Conservation (phyloP, 2,888 invertebrate species). For the Drosophila neutralis region DNA sequence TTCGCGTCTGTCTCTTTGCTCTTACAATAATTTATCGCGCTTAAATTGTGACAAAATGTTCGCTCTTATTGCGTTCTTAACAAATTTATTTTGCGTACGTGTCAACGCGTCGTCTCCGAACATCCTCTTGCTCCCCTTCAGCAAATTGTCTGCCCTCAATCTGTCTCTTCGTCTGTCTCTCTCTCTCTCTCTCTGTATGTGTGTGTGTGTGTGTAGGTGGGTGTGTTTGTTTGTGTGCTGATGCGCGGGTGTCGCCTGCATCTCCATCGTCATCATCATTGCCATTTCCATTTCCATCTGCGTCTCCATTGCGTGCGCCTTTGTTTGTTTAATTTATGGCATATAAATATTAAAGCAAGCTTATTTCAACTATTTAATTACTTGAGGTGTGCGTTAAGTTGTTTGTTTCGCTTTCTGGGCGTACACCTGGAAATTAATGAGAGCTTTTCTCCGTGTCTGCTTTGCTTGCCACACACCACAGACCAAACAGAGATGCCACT, state of each 20-base stretch:
- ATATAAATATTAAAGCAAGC: constrained; percentile 75
- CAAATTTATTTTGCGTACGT: constrained; percentile 79
- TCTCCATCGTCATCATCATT: constrained; percentile 7
- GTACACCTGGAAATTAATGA: constrained; percentile 31
- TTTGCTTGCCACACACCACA: constrained; percentile 12
- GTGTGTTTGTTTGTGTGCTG: constrained; percentile 6
- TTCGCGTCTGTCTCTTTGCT: constrained; percentile 25
- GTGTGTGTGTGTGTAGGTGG: constrained; percentile 1
- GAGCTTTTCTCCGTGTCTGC: constrained; percentile 8
- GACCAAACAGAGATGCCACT: not conserved
- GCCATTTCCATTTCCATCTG: constrained; percentile 8
- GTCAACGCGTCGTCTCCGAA: constrained; percentile 65
- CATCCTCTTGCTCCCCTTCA: not conserved
- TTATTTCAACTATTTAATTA: constrained; percentile 80
- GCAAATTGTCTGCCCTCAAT: constrained; percentile 19
- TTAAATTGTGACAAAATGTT: constrained; percentile 80
- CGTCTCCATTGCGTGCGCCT: constrained; percentile 30
- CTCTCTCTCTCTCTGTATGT: not conserved
- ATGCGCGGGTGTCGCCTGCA: constrained; percentile 19
- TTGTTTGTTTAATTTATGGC: constrained; percentile 78
- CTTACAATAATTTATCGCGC: constrained; percentile 76
- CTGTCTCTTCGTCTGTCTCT: not conserved
- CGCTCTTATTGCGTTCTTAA: constrained; percentile 79
- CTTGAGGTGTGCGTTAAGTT: constrained; percentile 64
- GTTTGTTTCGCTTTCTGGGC: constrained; percentile 28